phyloP scores from a whole-genome alignment of 2,888 invertebrate species.

The Unio delphinus region DNA sequence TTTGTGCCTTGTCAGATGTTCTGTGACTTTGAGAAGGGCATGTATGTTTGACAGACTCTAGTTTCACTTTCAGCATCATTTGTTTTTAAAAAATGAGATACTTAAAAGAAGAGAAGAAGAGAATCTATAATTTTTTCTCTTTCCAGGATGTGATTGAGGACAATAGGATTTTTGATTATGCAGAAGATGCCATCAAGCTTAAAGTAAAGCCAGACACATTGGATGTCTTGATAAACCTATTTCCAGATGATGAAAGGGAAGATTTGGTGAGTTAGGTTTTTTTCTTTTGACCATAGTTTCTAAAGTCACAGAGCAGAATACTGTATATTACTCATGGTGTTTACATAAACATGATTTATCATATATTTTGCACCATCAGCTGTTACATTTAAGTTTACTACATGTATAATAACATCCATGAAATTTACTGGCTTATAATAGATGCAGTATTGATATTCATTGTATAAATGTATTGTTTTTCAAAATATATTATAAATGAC shows the following conservation, averaged over 20 bases:
- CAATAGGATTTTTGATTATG: conserved; percentile 18
- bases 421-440: no score
- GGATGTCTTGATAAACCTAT: conserved; percentile 27
- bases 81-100: not conserved
- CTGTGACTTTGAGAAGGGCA: no score
- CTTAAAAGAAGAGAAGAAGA: not conserved
- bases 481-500: no score
- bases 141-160: conserved; percentile 19
- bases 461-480: no score
- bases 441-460: no score
- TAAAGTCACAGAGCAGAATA: not conserved
- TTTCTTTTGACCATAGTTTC: not conserved
- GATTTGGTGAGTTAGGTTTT: conserved; percentile 15
- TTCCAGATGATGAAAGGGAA: conserved; percentile 16
- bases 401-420: no score
- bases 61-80: not conserved
- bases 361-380: no score
- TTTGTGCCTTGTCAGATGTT: no score
- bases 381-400: no score
- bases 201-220: conserved; percentile 48
- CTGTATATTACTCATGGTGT: no score
- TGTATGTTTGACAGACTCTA: no score
- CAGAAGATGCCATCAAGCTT: conserved; percentile 33
- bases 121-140: not conserved
- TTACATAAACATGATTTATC: no score